phyloP scores from a whole-genome alignment of 2,113 vertebrate genomes.

The Passer domesticus region DNA sequence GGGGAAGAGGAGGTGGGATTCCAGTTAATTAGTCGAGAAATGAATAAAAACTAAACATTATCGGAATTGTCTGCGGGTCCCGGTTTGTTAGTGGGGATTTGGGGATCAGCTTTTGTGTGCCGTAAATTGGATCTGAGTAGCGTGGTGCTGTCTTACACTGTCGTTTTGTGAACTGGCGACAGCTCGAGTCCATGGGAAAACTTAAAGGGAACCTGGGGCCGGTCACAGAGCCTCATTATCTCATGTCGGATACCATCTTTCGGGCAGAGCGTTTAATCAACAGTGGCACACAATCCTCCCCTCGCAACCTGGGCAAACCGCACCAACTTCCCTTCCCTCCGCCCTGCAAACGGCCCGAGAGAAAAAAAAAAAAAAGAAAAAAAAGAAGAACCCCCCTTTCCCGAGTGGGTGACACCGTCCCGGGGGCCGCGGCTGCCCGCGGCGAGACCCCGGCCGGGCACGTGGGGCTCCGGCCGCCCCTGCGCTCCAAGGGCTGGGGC shows the following conservation, averaged over 20 bases:
- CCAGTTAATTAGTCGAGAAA: slow-evolving; percentile 96
- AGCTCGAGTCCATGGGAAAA: slow-evolving; percentile 86
- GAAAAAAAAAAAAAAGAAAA: background rate
- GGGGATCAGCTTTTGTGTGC: slow-evolving; percentile 91
- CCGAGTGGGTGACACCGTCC: background rate
- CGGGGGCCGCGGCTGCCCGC: background rate
- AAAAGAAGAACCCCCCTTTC: background rate
- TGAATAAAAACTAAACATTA: slow-evolving; percentile 87
- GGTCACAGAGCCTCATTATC: slow-evolving; percentile 87
- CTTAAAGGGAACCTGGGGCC: slow-evolving; percentile 80
- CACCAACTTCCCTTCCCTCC: background rate
- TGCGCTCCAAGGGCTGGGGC: background rate
- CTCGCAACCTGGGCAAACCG: slow-evolving; percentile 29
- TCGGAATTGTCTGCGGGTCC: slow-evolving; percentile 83
- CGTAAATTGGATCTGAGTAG: slow-evolving; percentile 91
- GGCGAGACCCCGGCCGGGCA: background rate
- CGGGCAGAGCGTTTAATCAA: slow-evolving; percentile 78
- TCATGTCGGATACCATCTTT: slow-evolving; percentile 85
- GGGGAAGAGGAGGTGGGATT: slow-evolving; percentile 80
- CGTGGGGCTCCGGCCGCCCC: background rate
- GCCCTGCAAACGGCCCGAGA: background rate
- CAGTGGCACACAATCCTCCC: slow-evolving; percentile 26
- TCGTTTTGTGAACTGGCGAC: slow-evolving; percentile 87
- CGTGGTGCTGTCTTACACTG: slow-evolving; percentile 87
- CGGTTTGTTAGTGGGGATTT: slow-evolving; percentile 88